Base-by-base conservation (phyloP, 30 jellyfish, hydroid and myxozoan species). In the Nemopilema nomurai region DNA sequence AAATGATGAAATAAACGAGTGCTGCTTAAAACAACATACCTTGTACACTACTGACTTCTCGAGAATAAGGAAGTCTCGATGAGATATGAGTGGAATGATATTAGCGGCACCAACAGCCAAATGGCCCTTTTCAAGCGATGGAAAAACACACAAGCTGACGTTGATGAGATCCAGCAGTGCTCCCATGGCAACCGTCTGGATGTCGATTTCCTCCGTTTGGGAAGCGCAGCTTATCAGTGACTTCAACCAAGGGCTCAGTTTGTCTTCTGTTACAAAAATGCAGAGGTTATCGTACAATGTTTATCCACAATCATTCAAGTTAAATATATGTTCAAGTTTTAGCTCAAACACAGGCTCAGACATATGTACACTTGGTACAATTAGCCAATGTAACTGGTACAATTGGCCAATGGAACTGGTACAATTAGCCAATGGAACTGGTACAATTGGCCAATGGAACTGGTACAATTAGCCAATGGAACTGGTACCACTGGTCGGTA, bases 161-260 rank as follows among this genome's bases (percentile, higher is more conserved):
- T 93, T 87, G 8, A 93, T 67, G 65, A 93, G 77, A 76, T 93
- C 98, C 85, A 93, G 78, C 28, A 93, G 76, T 1, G 98, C 86
- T 8, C 90, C 88, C 52, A 93, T 88, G 1, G 98, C 97, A 1
- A 92, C 62, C 20, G 96, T 76, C 51, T 89, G 95, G 18, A 89
- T 71, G 84, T 87, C 83, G 83, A 93, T 89, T 24, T 68, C 72
- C 25, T 76, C 49, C 19, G 50, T 30, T 69, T 82, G 87, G 29
- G 94, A 88, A 57, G 96, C 86, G 65, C 97, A 88, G 27, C 79
- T n/a, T 24, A 93, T 65, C 62, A 93, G 69, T 1, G 90, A 62
- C 49, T 73, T 85, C 65, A 93, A 41, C 98, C 98, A 93, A 16
- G 68, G 94, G 22, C 77, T 74, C 80, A 83, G 68, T 49, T 25